Base-by-base conservation (phyloP, 2,113 vertebrate species). In the Plectropomus leopardus region DNA sequence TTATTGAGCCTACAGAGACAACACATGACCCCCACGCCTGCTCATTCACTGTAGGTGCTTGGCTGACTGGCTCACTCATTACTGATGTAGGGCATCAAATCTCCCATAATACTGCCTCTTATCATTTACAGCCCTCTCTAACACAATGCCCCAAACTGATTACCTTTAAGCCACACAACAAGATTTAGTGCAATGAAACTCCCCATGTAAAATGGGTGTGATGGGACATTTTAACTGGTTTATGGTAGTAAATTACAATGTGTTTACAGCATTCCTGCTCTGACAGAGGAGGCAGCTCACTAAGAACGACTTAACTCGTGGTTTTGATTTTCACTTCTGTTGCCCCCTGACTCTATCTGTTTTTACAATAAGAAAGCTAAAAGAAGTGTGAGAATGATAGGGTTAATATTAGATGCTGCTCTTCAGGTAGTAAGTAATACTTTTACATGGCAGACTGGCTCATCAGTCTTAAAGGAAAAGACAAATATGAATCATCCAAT, bases 111-210 rank as follows among this genome's bases (percentile, higher is more conserved):
- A 59, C 14, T 30, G 19, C 63, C 61, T 82, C 72, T 88, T 89
- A 86, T 89, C 81, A 72, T 84, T 90, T 91, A 90, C 65, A 82
- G 76, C 60, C 55, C 26, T 77, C 17, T 82, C 63, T 40, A 81
- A 77, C 59, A 88, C 78, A 92, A 84, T 77, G 65, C 21, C 60
- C 44, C 58, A 32, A 75, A 83, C 59, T 82, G 84, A 85, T 89
- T 83, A 85, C 69, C 58, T 85, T 55, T 65, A 81, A 73, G 71
- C 58, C 58, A 55, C 69, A 82, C 54, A 77, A 59, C 78, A 66
- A 75, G 64, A 89, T 81, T 88, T 60, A 89, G 77, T 72, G 76
- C 78, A 77, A 64, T 86, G 64, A 79, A 80, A 83, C 58, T 47
- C 44, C 34, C 15, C 2, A 68, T 78, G 40, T 40, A 48, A 80